A percentile compares a stretch with the other conserved stretches of the same genome.
Evolutionary conservation across 2,113 vertebrate species (phyloP).

Genomic region (Muntiacus muntjak): DNA sequence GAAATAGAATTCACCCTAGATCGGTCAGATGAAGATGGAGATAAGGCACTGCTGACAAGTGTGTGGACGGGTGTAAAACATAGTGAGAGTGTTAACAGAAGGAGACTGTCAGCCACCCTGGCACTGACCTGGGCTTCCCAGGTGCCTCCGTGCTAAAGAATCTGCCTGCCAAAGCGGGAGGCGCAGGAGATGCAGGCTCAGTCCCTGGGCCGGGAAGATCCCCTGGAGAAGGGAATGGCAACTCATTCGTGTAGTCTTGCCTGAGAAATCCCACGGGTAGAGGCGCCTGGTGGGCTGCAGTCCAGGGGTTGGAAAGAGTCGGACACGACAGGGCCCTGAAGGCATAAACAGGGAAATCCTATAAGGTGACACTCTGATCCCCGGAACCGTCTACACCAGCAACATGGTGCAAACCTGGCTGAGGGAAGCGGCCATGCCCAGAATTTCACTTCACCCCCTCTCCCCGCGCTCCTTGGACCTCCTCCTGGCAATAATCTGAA

Average conservation of each 20-base stretch:
- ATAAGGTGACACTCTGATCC: neutral
- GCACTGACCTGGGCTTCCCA: neutral
- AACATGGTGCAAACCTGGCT: rapidly evolving
- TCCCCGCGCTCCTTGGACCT: rapidly evolving
- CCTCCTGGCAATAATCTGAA: neutral
- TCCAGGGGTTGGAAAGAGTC: neutral
- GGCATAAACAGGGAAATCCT: rapidly evolving
- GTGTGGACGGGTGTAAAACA: neutral
- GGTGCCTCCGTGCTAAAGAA: neutral
- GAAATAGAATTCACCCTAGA: neutral
- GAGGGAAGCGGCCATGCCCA: too few species aligned
- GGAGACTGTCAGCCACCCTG: neutral
- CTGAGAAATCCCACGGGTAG: neutral
- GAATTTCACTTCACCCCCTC: neutral
- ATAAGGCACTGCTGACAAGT: neutral
- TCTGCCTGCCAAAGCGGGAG: neutral
- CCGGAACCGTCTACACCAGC: neutral
- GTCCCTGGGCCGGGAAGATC: neutral
- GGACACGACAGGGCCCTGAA: neutral
- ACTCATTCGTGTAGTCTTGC: neutral
- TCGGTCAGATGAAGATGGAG: neutral
- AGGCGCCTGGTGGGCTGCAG: neutral
- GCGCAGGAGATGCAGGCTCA: neutral
- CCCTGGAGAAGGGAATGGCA: neutral
- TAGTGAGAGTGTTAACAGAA: too few species aligned